Base-by-base conservation (phyloP, 1,140 invertebrate genomes). In the Macrostomum lignano region DNA sequence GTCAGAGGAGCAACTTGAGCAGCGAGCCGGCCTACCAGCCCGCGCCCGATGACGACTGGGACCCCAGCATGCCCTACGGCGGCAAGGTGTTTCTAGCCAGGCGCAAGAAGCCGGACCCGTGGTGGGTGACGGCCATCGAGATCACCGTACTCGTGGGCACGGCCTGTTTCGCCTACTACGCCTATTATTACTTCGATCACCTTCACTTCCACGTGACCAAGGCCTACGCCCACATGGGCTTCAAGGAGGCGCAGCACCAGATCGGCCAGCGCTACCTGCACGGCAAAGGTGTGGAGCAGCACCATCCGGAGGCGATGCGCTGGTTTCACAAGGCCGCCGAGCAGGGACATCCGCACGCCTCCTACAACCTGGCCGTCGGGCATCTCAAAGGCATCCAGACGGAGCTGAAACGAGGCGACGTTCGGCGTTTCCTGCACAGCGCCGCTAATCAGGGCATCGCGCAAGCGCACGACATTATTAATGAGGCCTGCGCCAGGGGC, bases 331-430 rank as follows among this genome's bases (percentile, higher is more conserved):
- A 58, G 47, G 62, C 65, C 6, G 52, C 64, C 6, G 54, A 63
- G 21, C 58, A 65, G 39, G 65, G 65, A 1, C 63, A 66, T 44
- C 54, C 65, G 3, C 59, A 65, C 40, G 61, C 65, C 1, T 47
- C 61, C 7, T 66, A 65, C 42, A 66, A 66, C 42, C 43, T 66
- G 10, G 65, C 63, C 14, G 49, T 65, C 19, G 63, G 62, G 17
- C 63, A 66, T 43, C 43, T 66, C 24, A 59, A 64, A 38, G 63
- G 65, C 2, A 45, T 47, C 28, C 50, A 54, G 21, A 49, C 46
- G 14, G 45, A 46, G 21, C 38, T 62, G 3, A 40, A 48, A 38
- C 40, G 43, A 33, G 59, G 60, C 6, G 52, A 57, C 28, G 51
- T 49, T 14, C 48, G 49, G 32, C 40, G 44, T 7, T 35, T 58